These are phyloP conservation scores for Alexandromys fortis DNA, from an alignment of 2,113 vertebrate genomes.

Conservation along the genomic window DNA sequence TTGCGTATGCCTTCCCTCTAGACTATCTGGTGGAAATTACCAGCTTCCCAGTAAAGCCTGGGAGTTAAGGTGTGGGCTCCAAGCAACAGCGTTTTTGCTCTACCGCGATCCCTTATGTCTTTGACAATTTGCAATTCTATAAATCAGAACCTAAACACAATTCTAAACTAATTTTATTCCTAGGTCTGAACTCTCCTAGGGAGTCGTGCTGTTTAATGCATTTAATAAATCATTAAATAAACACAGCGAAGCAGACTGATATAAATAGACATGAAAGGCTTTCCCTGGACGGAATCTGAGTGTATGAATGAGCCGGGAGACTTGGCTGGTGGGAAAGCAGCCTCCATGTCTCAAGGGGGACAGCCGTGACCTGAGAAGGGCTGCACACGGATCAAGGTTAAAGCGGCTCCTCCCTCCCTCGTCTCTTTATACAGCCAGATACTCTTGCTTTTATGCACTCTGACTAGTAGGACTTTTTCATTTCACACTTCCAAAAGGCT, in stretches of 20 bases:
- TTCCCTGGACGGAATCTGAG: conserved; percentile 69
- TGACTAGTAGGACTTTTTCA: conserved; percentile 22
- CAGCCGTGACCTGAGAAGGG: conserved; percentile 11
- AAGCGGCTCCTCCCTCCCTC: not conserved
- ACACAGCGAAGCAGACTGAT: conserved; percentile 63
- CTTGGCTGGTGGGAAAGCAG: conserved; percentile 53
- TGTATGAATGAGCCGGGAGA: conserved; percentile 65
- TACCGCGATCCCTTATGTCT: conserved; percentile 63
- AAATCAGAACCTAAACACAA: conserved; percentile 77
- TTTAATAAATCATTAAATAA: conserved; percentile 79
- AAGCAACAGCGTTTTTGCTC: conserved; percentile 54
- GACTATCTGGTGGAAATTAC: conserved; percentile 61
- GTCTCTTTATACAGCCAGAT: not conserved
- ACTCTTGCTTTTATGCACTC: not conserved
- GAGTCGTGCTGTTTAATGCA: conserved; percentile 63
- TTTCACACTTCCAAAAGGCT: not conserved
- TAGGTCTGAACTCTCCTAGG: conserved; percentile 64
- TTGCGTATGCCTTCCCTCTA: conserved; percentile 39
- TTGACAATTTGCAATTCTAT: conserved; percentile 77
- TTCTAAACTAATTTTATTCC: conserved; percentile 77
- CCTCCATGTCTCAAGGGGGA: not conserved
- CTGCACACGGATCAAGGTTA: not conserved
- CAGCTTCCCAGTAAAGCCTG: conserved; percentile 53
- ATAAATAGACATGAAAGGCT: conserved; percentile 72
- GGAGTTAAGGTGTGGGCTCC: conserved; percentile 25